Percentiles rank a stretch among this genome's conserved stretches.
Conservation (phyloP, 2,797 vertebrate species). For the Centropyge bicolor region DNA sequence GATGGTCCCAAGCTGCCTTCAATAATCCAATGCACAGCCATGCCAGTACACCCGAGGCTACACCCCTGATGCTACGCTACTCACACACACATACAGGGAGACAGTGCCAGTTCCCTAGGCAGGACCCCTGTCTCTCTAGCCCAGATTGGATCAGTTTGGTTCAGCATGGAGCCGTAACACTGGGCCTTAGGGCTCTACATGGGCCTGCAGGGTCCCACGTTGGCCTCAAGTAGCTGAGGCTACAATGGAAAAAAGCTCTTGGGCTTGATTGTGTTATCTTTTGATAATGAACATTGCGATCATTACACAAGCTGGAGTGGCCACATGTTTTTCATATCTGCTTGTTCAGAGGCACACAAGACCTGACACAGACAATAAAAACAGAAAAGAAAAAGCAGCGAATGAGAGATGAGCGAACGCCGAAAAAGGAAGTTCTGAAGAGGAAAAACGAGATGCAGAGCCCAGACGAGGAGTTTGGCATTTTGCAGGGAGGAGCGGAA, state of each 20-base stretch:
- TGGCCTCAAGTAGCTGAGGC: constrained; percentile 64
- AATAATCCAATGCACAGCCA: constrained; percentile 83
- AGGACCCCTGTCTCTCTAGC: constrained; percentile 81
- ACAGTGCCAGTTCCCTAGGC: constrained; percentile 86
- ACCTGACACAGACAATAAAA: constrained; percentile 46
- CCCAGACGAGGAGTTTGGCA: not conserved
- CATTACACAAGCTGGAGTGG: constrained; percentile 71
- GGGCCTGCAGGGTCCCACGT: constrained; percentile 72
- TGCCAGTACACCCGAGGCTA: constrained; percentile 84
- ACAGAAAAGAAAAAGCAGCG: not conserved
- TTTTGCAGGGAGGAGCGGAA: constrained; percentile 7
- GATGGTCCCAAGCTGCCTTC: constrained; percentile 86
- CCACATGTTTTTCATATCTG: constrained; percentile 71
- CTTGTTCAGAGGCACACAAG: constrained; percentile 26
- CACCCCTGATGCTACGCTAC: constrained; percentile 80
- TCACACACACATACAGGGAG: constrained; percentile 64
- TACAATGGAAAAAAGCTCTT: constrained; percentile 67
- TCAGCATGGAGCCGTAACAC: constrained; percentile 78
- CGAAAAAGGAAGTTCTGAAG: constrained; percentile 29
- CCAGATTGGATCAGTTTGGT: constrained; percentile 80
- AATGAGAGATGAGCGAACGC: constrained; percentile 5
- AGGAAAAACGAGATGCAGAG: not conserved
- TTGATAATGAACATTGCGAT: constrained; percentile 70
- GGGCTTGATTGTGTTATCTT: constrained; percentile 64
- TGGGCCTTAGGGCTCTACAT: constrained; percentile 77